Percentiles rank a stretch among this genome's conserved stretches.
Evolutionary conservation across 1,140 invertebrate genomes (phyloP).

Genomic region (Hycleus phaleratus): DNA sequence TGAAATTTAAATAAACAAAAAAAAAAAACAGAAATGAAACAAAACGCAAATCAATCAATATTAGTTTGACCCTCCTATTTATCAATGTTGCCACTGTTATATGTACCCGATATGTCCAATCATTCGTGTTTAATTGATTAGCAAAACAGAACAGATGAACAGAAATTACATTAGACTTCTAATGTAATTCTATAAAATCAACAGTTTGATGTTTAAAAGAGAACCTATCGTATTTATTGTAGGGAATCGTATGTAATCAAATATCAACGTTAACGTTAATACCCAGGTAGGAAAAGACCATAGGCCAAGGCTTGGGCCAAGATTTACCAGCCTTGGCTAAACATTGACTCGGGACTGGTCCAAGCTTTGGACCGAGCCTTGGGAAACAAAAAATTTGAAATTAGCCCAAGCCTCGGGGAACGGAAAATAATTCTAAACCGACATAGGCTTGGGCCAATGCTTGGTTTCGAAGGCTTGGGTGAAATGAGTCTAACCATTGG

Average conservation of each 20-base stretch:
- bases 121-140: slow-evolving; percentile 4
- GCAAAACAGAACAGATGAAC: neutral
- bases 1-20: slow-evolving; percentile 71
- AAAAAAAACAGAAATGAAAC: neutral
- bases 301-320: too few relatives aligned
- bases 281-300: too few relatives aligned
- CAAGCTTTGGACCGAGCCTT: too few relatives aligned
- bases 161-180: neutral
- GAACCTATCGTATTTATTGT: neutral
- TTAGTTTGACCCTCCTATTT: neutral
- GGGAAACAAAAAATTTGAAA: too few relatives aligned
- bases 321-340: too few relatives aligned
- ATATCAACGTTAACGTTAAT: too few relatives aligned
- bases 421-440: too few relatives aligned
- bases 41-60: neutral
- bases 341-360: too few relatives aligned
- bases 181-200: neutral
- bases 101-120: neutral
- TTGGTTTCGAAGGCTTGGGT: too few relatives aligned
- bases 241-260: neutral
- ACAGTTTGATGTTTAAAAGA: neutral
- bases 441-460: too few relatives aligned
- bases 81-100: neutral
- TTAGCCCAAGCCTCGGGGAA: too few relatives aligned
- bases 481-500: too few relatives aligned